Evolutionary conservation across 1,140 invertebrate species (phyloP).

Genomic region (Ceratoteleas bidentatus): DNA sequence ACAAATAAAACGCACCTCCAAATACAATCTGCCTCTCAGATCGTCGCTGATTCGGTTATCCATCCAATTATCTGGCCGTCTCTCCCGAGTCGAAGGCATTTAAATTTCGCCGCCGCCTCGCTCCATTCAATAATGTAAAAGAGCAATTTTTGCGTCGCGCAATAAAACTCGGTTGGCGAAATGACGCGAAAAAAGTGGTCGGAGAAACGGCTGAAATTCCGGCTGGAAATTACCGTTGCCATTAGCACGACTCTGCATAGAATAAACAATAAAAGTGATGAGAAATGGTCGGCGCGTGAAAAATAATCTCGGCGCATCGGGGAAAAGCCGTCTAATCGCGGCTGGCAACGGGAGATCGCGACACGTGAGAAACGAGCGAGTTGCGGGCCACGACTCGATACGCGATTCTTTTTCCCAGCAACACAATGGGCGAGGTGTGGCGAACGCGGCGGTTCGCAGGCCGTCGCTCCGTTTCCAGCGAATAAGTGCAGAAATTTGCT

Average conservation of each 20-base stretch:
- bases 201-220: not conserved
- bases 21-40: too few relatives aligned
- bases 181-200: not conserved
- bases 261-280: conserved; percentile 42
- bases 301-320: conserved; percentile 34
- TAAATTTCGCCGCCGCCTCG: too few relatives aligned
- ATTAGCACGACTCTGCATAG: conserved; percentile 14
- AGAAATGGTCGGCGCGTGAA: conserved; percentile 26
- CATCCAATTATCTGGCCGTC: too few relatives aligned
- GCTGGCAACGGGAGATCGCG: conserved; percentile 37
- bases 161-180: not conserved
- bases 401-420: conserved; percentile 58
- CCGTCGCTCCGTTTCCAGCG: conserved; percentile 18
- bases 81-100: too few relatives aligned
- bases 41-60: too few relatives aligned
- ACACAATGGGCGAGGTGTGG: conserved; percentile 60
- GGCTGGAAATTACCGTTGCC: conserved; percentile 1
- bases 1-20: too few relatives aligned
- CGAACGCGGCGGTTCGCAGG: conserved; percentile 29
- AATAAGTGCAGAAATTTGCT: conserved; percentile 37
- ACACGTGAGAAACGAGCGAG: conserved; percentile 60
- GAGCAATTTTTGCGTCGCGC: too few relatives aligned
- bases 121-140: too few relatives aligned
- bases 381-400: conserved; percentile 49
- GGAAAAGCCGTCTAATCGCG: conserved; percentile 40